Evolutionary conservation across 2,113 vertebrate genomes (phyloP), one percentile per base, ranked within the genome.

Genomic region (Polypterus bichir): DNA sequence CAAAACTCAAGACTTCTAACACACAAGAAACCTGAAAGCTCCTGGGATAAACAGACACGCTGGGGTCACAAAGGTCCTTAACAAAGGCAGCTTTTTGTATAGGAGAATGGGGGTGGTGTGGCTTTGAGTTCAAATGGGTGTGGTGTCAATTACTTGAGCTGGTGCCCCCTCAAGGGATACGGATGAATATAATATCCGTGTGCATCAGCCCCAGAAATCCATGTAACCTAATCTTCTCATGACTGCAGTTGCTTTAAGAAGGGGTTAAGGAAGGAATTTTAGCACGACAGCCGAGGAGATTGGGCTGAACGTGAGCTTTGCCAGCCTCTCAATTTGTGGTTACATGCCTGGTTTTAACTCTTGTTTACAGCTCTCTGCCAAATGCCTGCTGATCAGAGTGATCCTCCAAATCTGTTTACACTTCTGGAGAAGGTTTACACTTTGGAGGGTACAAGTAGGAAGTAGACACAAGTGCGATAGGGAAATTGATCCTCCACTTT

Each of bases 181-280:
- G 11, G 49, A 60, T 49, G 48, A 45, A 54, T 46, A 64, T 54
- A 60, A 59, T 64, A 64, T 51, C 51, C 49, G 51, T 54, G 46
- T 48, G 51, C 6, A 54, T 47, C n/a, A 44, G n/a, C 57, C 45
- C 57, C 52, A 45, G 47, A 52, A 49, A 6, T 44, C 11, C 44
- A 47, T 44, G 63, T 49, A 64, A 64, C 58, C 46, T 52, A 59
- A 64, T 54, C 7, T 53, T 27, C 27, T 27, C 27, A 27, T 27
- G 27, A 27, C 27, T 27, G 27, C 56, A 8, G 51, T 10, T 52
- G 51, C 51, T 52, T 52, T 7, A 10, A 52, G 51, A 52, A 52
- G 7, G 51, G 51, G 51, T 52, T 52, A 27, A 27, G 27, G 27
- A 27, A 27, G 27, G 27, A 27, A 27, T 27, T 27, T 27, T 27